phyloP scores from a whole-genome alignment of 2,888 invertebrate genomes.

The Brenthis ino region DNA sequence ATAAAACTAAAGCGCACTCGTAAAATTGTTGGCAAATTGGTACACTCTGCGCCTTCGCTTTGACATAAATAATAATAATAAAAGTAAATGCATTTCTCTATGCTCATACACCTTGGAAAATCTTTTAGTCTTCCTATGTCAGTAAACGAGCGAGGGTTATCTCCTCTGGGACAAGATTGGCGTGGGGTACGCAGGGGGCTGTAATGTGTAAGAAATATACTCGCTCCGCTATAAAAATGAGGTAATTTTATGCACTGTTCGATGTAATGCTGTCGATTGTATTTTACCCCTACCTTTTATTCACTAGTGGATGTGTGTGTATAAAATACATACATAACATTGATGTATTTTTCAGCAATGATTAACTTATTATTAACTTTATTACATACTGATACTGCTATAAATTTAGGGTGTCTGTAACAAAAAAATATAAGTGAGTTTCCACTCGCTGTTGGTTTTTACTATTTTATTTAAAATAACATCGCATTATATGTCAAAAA shows the following conservation, averaged over 20 bases:
- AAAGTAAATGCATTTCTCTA: conserved; percentile 65
- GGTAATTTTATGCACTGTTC: conserved; percentile 77
- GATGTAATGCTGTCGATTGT: conserved; percentile 52
- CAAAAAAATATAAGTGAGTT: too few relatives aligned
- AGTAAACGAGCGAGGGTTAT: conserved; percentile 52
- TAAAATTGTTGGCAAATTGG: conserved; percentile 70
- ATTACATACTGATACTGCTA: background rate
- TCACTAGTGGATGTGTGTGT: conserved; percentile 12
- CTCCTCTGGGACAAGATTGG: conserved; percentile 58
- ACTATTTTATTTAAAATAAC: background rate
- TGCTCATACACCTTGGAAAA: conserved; percentile 57
- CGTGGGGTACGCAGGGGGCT: conserved; percentile 49
- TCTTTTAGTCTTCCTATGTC: conserved; percentile 57
- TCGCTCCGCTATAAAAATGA: conserved; percentile 68
- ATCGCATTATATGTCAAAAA: background rate
- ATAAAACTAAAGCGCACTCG: conserved; percentile 70
- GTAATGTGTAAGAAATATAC: conserved; percentile 63
- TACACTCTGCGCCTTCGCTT: conserved; percentile 58
- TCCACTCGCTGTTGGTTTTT: background rate
- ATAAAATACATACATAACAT: conserved; percentile 35
- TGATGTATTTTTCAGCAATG: conserved; percentile 7
- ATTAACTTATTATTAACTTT: background rate
- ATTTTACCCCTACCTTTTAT: conserved; percentile 41
- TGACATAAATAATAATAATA: conserved; percentile 72
- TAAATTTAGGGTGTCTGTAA: too few relatives aligned